phyloP scores from a whole-genome alignment of 2,888 invertebrate species.

The Exocentrus adspersus region DNA sequence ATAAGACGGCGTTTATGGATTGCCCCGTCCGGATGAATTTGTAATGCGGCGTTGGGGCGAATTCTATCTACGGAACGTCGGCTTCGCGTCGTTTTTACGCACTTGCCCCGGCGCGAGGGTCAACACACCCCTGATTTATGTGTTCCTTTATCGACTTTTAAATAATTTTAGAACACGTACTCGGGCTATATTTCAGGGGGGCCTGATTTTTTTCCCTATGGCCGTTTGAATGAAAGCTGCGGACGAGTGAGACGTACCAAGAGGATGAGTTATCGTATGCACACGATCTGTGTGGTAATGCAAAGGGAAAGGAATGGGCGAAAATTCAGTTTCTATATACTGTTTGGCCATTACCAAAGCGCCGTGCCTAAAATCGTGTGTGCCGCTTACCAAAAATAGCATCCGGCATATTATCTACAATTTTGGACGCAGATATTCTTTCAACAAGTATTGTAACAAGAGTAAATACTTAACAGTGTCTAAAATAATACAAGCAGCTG shows the following conservation, averaged over 20 bases:
- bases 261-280: constrained; percentile 7
- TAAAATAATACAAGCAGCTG: too few species aligned
- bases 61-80: constrained; percentile 29
- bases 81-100: constrained; percentile 30
- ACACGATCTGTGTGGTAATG: not conserved
- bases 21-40: constrained; percentile 53
- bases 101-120: constrained; percentile 31
- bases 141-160: constrained; percentile 39
- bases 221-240: constrained; percentile 10
- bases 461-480: too few species aligned
- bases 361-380: too few species aligned
- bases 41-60: constrained; percentile 26
- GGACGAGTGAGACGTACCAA: not conserved
- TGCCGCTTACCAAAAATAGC: too few species aligned
- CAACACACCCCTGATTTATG: constrained; percentile 40
- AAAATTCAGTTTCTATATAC: too few species aligned
- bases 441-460: too few species aligned
- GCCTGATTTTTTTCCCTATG: constrained; percentile 14
- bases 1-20: constrained; percentile 60
- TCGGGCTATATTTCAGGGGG: constrained; percentile 29
- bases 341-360: too few species aligned
- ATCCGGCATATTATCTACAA: too few species aligned
- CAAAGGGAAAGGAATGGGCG: too few species aligned
- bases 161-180: constrained; percentile 43
- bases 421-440: too few species aligned